phyloP scores from a whole-genome alignment of 2,888 invertebrate genomes.

The Hydrotaea cyrtoneurina region DNA sequence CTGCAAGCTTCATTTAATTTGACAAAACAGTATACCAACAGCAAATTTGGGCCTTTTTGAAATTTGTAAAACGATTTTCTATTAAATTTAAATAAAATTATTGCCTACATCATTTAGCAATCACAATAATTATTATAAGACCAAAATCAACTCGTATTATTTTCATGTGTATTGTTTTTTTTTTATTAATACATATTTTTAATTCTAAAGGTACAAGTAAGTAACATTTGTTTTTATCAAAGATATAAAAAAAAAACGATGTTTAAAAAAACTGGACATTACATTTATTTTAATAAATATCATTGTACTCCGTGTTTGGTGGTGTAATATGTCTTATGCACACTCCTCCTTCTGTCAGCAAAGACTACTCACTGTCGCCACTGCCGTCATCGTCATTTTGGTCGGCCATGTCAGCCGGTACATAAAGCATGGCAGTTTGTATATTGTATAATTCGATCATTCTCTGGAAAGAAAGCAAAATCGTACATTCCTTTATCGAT shows the following conservation, averaged over 20 bases:
- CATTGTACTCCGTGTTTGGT: slow-evolving; percentile 1
- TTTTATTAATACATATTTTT: background rate
- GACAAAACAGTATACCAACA: background rate
- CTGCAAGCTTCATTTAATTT: slow-evolving; percentile 13
- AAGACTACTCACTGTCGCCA: background rate
- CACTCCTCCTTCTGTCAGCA: background rate
- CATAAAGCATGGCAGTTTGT: slow-evolving; percentile 71
- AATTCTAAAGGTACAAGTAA: slow-evolving; percentile 18
- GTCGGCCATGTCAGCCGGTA: slow-evolving; percentile 61
- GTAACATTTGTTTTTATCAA: slow-evolving; percentile 4
- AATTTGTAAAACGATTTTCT: slow-evolving; percentile 24
- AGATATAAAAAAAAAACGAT: background rate
- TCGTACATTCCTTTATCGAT: too few relatives aligned
- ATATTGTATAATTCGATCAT: slow-evolving; percentile 74
- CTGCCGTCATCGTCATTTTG: slow-evolving; percentile 28
- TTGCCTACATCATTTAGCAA: slow-evolving; percentile 45
- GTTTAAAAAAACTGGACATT: background rate
- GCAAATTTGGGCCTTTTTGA: slow-evolving; percentile 46
- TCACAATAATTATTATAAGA: slow-evolving; percentile 29
- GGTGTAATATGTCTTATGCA: background rate
- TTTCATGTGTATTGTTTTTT: background rate
- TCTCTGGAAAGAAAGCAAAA: slow-evolving; percentile 70
- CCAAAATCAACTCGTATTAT: background rate
- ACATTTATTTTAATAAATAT: background rate
- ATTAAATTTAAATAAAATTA: slow-evolving; percentile 44